Evolutionary conservation across 2,797 vertebrate species (phyloP).

Genomic region (Poecilia gillii): DNA sequence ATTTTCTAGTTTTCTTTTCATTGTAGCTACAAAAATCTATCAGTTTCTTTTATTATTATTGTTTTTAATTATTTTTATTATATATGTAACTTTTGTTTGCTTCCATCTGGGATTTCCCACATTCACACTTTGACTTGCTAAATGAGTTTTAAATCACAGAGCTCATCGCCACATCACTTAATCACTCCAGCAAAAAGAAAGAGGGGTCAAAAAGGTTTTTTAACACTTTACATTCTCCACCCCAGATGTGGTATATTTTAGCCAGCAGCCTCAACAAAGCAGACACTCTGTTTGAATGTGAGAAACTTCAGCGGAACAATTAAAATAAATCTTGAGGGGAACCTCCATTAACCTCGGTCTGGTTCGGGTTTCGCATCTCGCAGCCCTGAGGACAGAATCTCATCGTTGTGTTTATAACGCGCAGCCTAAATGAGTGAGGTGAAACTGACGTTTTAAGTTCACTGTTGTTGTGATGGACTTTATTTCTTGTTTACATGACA

Average conservation of each 20-base stretch:
- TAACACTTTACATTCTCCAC: slow-evolving; percentile 70
- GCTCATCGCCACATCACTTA: slow-evolving; percentile 40
- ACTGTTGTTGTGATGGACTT: too few relatives aligned
- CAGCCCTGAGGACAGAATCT: slow-evolving; percentile 67
- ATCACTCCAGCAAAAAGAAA: slow-evolving; percentile 52
- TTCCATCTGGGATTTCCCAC: slow-evolving; percentile 35
- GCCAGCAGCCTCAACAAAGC: slow-evolving; percentile 70
- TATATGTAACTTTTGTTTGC: slow-evolving; percentile 19
- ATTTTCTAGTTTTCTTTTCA: background rate
- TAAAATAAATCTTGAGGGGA: slow-evolving; percentile 84
- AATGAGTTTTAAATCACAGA: slow-evolving; percentile 53
- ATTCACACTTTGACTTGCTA: slow-evolving; percentile 40
- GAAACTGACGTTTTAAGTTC: background rate
- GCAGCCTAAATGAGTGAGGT: slow-evolving; percentile 50
- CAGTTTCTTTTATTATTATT: background rate
- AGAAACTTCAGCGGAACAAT: slow-evolving; percentile 80
- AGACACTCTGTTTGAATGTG: slow-evolving; percentile 79
- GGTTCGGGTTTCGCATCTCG: slow-evolving; percentile 76
- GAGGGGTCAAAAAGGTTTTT: slow-evolving; percentile 28
- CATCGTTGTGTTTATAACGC: slow-evolving; percentile 76
- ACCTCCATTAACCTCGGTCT: slow-evolving; percentile 80
- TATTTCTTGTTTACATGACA: background rate
- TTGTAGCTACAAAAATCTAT: background rate
- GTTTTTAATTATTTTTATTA: background rate
- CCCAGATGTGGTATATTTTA: slow-evolving; percentile 76